These are phyloP conservation scores for Orbicella faveolata DNA, from an alignment of 64 coral and sea anemone species.

Conservation along the genomic window DNA sequence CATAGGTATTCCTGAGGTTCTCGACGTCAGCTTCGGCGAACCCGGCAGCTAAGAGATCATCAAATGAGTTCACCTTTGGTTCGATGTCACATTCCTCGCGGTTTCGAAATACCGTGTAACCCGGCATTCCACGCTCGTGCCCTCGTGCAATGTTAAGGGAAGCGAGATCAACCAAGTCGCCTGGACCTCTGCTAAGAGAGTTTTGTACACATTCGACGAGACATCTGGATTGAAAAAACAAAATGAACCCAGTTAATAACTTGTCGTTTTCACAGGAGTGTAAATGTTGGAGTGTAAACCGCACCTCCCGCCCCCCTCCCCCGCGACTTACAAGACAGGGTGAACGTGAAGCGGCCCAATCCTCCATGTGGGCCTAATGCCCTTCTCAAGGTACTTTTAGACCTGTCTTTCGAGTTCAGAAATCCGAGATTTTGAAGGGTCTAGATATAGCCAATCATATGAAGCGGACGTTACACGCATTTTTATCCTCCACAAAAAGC, in stretches of 20 bases:
- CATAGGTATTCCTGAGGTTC: background rate
- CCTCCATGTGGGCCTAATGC: too few species aligned
- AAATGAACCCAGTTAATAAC: background rate
- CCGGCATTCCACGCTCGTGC: conserved; percentile 54
- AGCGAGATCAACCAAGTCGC: conserved; percentile 45
- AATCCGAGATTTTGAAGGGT: too few species aligned
- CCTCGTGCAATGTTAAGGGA: conserved; percentile 65
- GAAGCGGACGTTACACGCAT: too few species aligned
- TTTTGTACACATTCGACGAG: conserved; percentile 55
- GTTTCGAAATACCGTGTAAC: conserved; percentile 47
- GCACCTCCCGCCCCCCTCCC: too few species aligned
- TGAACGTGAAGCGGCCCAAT: too few species aligned
- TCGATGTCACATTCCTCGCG: conserved; percentile 8
- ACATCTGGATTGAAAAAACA: background rate
- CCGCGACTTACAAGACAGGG: too few species aligned
- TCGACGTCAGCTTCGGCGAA: background rate
- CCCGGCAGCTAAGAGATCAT: background rate
- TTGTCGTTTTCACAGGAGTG: too few species aligned
- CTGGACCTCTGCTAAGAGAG: background rate
- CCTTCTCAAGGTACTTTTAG: too few species aligned
- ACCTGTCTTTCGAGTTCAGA: too few species aligned
- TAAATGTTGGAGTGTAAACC: too few species aligned
- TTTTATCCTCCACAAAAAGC: too few species aligned
- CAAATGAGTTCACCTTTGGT: background rate
- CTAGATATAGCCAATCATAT: too few species aligned